These are phyloP conservation scores for Pterophyllum scalare DNA, from an alignment of 2,113 vertebrate species.

Conservation along the genomic window DNA sequence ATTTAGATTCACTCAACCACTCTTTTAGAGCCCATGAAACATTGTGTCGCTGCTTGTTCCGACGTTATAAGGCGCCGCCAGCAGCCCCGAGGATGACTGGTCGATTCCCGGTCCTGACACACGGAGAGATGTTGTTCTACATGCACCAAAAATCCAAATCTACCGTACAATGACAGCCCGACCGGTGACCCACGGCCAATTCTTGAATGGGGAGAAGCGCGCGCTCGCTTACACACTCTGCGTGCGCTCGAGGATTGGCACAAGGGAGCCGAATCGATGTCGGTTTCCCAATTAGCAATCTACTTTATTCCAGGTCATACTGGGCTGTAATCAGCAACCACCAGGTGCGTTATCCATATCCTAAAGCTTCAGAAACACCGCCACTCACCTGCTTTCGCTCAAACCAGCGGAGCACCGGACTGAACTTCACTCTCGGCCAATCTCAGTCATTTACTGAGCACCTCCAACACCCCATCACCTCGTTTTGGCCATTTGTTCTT, in stretches of 20 bases:
- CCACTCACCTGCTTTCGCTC: conserved; percentile 55
- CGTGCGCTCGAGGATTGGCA: conserved; percentile 20
- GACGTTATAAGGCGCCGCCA: not conserved
- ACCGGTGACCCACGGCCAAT: conserved; percentile 28
- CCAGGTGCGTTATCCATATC: not conserved
- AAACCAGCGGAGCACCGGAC: conserved; percentile 21
- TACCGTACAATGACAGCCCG: conserved; percentile 5
- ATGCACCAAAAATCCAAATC: not conserved
- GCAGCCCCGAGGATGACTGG: not conserved
- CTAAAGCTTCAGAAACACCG: not conserved
- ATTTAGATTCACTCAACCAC: not conserved
- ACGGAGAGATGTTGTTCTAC: not conserved
- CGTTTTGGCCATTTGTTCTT: conserved; percentile 28
- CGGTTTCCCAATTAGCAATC: not conserved
- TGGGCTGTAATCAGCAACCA: not conserved
- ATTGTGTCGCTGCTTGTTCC: not conserved
- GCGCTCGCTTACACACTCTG: conserved; percentile 12
- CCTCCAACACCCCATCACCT: conserved; percentile 54
- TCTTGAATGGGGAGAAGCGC: conserved; percentile 55
- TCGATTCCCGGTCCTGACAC: not conserved
- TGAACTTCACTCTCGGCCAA: conserved; percentile 44
- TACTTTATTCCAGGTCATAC: not conserved
- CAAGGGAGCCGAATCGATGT: not conserved
- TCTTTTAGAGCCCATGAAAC: not conserved
- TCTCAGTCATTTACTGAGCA: conserved; percentile 53